Conservation (phyloP, 2,113 vertebrate species). For the Grus americana region DNA sequence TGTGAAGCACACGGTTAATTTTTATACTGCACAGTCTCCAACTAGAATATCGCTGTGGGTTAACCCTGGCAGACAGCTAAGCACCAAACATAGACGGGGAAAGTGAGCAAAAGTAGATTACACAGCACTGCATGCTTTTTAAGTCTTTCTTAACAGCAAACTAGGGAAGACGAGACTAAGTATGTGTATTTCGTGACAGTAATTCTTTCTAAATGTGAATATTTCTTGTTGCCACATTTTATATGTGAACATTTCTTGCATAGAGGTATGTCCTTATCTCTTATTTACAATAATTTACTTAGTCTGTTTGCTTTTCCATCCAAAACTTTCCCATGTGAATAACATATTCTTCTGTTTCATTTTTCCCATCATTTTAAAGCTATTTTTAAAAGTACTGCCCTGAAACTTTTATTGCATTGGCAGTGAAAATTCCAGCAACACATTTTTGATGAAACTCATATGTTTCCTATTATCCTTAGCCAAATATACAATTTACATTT, state of each 20-base stretch:
- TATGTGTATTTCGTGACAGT: fast-evolving
- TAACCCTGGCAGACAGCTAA: not conserved
- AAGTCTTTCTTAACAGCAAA: not conserved
- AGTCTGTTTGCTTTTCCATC: not conserved
- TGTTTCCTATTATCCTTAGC: not conserved
- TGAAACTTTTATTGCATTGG: not conserved
- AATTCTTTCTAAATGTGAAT: not conserved
- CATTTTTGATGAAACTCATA: not conserved
- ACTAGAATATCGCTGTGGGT: not conserved
- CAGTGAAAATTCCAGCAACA: not conserved
- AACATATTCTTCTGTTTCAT: not conserved
- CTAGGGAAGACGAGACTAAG: not conserved
- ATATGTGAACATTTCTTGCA: not conserved
- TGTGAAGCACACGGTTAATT: not conserved
- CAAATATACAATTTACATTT: not conserved
- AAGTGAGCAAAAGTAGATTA: not conserved
- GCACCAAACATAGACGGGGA: not conserved
- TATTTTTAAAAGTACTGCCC: not conserved
- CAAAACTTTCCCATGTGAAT: not conserved
- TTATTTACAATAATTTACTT: not conserved
- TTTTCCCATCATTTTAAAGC: not conserved
- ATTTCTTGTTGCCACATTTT: not conserved
- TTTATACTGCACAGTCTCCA: not conserved
- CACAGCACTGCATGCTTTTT: not conserved
- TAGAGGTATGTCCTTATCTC: not conserved